Evolutionary conservation across 2,797 vertebrate genomes (phyloP).

Genomic region (Emydoidea blandingii): DNA sequence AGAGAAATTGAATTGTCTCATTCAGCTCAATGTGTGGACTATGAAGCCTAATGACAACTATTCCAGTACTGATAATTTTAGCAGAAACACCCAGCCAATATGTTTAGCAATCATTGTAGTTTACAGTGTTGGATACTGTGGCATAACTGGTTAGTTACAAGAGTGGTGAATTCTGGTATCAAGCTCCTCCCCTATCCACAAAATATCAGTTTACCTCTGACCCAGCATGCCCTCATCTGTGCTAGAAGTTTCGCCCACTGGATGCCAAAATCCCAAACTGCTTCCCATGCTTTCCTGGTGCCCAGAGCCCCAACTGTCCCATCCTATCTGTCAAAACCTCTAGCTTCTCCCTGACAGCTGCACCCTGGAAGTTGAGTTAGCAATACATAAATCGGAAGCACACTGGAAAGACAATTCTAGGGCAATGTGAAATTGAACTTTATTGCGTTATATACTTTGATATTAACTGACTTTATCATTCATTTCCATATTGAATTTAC

Average conservation of each 20-base stretch:
- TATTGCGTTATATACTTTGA: too few relatives aligned
- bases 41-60: not conserved
- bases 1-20: not conserved
- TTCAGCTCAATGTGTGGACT: not conserved
- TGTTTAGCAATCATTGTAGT: not conserved
- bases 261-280: not conserved
- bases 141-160: not conserved
- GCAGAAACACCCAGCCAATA: not conserved
- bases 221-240: not conserved
- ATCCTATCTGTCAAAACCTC: not conserved
- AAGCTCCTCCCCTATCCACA: not conserved
- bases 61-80: not conserved
- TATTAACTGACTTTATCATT: not conserved
- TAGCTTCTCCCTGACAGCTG: not conserved
- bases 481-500: not conserved
- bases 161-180: not conserved
- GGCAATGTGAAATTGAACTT: not conserved
- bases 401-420: not conserved
- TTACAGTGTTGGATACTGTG: not conserved
- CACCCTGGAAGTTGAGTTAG: not conserved
- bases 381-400: not conserved
- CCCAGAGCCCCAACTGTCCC: not conserved
- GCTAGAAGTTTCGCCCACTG: not conserved
- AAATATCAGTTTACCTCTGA: not conserved
- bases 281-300: not conserved